Evolutionary conservation across 2,888 invertebrate genomes (phyloP).

Genomic region (Phalera bucephala): DNA sequence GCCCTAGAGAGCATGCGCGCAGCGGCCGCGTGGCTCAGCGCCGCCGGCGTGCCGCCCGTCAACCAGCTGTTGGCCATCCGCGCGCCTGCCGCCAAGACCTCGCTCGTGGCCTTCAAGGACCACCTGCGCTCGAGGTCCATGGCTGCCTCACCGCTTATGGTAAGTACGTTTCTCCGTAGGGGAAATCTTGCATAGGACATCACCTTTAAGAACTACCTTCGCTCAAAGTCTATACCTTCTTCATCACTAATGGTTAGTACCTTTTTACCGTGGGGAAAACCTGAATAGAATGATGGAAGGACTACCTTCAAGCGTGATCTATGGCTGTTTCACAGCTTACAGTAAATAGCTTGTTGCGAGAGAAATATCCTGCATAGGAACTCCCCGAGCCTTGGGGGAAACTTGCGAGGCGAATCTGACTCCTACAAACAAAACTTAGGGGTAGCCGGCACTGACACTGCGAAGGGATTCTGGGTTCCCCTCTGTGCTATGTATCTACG

Average conservation of each 20-base stretch:
- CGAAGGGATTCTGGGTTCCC: no score
- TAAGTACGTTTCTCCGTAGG: no score
- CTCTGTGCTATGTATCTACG: no score
- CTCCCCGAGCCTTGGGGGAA: no score
- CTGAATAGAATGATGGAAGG: not conserved
- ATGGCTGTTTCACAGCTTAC: not conserved
- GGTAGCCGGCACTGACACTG: no score
- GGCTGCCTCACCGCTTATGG: constrained; percentile 88
- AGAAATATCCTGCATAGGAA: no score
- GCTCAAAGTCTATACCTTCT: constrained; percentile 58
- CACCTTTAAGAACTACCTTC: constrained; percentile 90
- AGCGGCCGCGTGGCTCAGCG: constrained; percentile 94
- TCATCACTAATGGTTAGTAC: not conserved
- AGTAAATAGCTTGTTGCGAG: no score
- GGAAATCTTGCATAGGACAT: no score
- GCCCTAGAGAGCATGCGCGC: constrained; percentile 85
- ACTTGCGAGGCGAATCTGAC: no score
- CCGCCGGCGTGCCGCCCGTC: constrained; percentile 67
- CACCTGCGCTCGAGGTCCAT: constrained; percentile 91
- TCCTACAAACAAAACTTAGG: no score
- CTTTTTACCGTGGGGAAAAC: no score
- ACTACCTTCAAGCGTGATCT: not conserved
- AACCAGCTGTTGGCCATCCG: constrained; percentile 77
- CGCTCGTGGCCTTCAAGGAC: constrained; percentile 90
- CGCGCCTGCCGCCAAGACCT: constrained; percentile 88